These are phyloP conservation scores for Erinaceus europaeus DNA, from an alignment of 2,113 vertebrate species.

Conservation along the genomic window DNA sequence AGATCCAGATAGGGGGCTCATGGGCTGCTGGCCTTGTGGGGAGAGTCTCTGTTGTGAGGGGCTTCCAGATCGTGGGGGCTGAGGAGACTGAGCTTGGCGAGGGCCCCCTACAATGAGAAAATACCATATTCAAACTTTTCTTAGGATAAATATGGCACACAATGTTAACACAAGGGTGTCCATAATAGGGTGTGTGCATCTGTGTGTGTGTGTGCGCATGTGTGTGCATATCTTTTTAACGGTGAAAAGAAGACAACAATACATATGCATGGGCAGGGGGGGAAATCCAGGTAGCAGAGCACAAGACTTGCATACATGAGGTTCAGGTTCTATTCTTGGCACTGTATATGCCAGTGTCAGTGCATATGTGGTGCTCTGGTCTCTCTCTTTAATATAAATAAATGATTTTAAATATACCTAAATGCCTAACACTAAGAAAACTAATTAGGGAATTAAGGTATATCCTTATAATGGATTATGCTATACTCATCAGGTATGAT, in stretches of 20 bases:
- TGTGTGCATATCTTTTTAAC: background rate
- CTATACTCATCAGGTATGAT: background rate
- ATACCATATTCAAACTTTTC: background rate
- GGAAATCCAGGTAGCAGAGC: no score
- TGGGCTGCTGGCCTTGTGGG: conserved; percentile 86
- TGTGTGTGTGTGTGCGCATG: no score
- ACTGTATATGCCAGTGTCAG: no score
- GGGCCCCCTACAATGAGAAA: conserved; percentile 83
- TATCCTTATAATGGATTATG: no score
- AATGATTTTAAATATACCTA: no score
- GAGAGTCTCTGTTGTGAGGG: conserved; percentile 84
- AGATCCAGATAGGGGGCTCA: conserved; percentile 83
- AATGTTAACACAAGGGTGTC: background rate
- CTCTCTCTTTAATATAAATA: no score
- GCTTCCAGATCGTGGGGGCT: conserved; percentile 75
- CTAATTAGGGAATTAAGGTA: no score
- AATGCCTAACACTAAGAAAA: no score
- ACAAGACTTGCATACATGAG: no score
- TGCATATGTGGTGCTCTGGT: no score
- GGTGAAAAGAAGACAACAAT: background rate
- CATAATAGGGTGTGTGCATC: background rate
- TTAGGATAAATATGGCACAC: background rate
- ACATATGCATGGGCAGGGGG: no score
- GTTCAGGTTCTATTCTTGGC: no score
- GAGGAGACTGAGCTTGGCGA: conserved; percentile 83